Conservation (phyloP, 2,113 vertebrate species). For the Pseudonaja textilis region DNA sequence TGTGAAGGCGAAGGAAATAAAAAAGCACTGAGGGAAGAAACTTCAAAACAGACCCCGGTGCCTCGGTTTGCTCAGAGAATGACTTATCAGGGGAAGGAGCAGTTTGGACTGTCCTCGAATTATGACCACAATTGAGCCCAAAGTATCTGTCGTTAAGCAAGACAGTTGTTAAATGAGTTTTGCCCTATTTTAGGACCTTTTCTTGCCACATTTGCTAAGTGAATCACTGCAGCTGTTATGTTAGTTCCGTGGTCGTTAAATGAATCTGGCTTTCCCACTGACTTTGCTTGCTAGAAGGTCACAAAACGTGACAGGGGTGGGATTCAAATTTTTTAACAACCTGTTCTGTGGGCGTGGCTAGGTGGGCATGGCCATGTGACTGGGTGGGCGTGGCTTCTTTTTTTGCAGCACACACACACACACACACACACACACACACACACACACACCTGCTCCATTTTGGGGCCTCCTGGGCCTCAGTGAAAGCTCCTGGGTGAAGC, state of each 20-base stretch:
- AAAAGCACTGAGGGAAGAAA: not conserved
- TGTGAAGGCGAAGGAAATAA: conserved; percentile 2
- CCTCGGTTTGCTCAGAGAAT: not conserved
- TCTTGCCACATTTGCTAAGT: not conserved
- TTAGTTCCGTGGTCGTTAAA: not conserved
- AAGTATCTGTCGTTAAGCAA: not conserved
- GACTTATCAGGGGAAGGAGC: not conserved
- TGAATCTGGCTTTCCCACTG: not conserved
- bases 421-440: no score
- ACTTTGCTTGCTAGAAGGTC: not conserved
- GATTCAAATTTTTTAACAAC: no score
- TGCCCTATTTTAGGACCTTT: not conserved
- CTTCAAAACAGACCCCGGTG: not conserved
- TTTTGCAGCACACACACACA: no score
- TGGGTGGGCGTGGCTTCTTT: no score
- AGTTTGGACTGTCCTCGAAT: not conserved
- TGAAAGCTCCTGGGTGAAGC: no score
- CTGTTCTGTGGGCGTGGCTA: no score
- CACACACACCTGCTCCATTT: no score
- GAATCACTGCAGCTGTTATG: not conserved
- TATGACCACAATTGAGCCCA: not conserved
- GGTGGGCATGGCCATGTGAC: no score
- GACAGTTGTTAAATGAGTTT: not conserved
- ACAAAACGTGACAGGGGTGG: not conserved
- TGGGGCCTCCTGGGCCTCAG: no score